These are phyloP conservation scores for Xestia rhomboidea DNA, from an alignment of 2,888 invertebrate species.

Conservation along the genomic window DNA sequence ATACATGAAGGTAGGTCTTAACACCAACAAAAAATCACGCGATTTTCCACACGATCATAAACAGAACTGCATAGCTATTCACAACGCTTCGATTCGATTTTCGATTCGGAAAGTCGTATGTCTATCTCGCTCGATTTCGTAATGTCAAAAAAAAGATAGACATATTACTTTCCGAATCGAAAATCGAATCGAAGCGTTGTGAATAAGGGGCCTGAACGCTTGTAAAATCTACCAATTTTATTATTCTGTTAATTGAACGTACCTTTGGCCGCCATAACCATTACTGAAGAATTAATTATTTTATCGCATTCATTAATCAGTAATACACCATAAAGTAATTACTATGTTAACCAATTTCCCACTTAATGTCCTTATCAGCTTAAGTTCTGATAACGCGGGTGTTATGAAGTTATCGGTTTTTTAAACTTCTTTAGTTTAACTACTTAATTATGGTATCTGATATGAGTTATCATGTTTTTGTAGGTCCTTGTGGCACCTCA, in stretches of 20 bases:
- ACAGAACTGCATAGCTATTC: too few species aligned
- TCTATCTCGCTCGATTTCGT: too few species aligned
- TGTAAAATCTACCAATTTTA: background rate
- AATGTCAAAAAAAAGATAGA: too few species aligned
- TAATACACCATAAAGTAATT: slow-evolving; percentile 27
- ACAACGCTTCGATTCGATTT: too few species aligned
- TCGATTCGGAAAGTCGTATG: too few species aligned
- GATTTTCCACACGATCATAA: background rate
- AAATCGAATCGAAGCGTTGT: too few species aligned
- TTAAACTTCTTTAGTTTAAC: background rate
- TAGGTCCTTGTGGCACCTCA: background rate
- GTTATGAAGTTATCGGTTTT: slow-evolving; percentile 4
- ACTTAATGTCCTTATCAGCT: slow-evolving; percentile 34
- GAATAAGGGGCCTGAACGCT: background rate
- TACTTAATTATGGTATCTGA: slow-evolving; percentile 1
- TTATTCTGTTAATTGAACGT: background rate
- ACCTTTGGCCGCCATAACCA: background rate
- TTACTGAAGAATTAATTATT: slow-evolving; percentile 1
- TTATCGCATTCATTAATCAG: slow-evolving; percentile 14
- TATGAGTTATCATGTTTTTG: background rate
- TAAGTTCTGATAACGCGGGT: slow-evolving; percentile 34
- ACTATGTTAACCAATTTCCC: slow-evolving; percentile 23
- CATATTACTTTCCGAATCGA: too few species aligned
- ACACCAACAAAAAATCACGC: background rate
- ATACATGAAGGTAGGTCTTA: background rate